Percentiles rank a stretch among this genome's conserved stretches.
These are phyloP conservation scores for Neodontobutis hainanensis DNA, from an alignment of 2,113 vertebrate genomes.

Conservation along the genomic window DNA sequence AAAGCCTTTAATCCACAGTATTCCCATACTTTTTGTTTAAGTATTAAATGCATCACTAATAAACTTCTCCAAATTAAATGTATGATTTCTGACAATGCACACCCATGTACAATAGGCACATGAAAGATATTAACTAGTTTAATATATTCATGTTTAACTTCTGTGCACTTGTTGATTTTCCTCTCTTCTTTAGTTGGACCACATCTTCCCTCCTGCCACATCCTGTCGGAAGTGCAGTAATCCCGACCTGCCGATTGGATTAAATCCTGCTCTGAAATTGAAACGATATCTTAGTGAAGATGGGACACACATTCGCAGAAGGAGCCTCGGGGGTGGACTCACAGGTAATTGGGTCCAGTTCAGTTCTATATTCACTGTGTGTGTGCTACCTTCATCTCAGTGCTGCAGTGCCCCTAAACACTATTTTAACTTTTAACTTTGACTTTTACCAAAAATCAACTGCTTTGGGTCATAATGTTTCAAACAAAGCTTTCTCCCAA, in stretches of 20 bases:
- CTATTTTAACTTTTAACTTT: not conserved
- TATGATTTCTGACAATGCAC: too few species aligned
- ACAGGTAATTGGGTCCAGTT: constrained; percentile 54
- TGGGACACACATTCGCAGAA: constrained; percentile 84
- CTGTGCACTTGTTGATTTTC: not conserved
- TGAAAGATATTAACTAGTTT: too few species aligned
- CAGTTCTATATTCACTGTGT: not conserved
- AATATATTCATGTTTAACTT: not conserved
- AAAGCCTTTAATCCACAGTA: too few species aligned
- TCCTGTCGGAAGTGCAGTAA: constrained; percentile 88
- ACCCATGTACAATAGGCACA: too few species aligned
- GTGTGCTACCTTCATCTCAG: not conserved
- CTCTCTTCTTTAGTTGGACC: constrained; percentile 83
- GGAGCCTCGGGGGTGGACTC: constrained; percentile 92
- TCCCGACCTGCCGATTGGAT: constrained; percentile 82
- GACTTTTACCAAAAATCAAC: not conserved
- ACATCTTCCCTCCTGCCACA: constrained; percentile 84
- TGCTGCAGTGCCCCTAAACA: not conserved
- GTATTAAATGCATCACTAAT: too few species aligned
- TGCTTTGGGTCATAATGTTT: not conserved
- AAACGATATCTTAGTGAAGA: constrained; percentile 89
- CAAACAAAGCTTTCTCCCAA: not conserved
- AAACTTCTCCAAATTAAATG: too few species aligned
- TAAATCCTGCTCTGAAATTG: constrained; percentile 81
- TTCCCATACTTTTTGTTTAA: too few species aligned